Evolutionary conservation across 2,113 vertebrate genomes (phyloP), one percentile per base, ranked within the genome.

Genomic region (Psilopsiagon aymara): DNA sequence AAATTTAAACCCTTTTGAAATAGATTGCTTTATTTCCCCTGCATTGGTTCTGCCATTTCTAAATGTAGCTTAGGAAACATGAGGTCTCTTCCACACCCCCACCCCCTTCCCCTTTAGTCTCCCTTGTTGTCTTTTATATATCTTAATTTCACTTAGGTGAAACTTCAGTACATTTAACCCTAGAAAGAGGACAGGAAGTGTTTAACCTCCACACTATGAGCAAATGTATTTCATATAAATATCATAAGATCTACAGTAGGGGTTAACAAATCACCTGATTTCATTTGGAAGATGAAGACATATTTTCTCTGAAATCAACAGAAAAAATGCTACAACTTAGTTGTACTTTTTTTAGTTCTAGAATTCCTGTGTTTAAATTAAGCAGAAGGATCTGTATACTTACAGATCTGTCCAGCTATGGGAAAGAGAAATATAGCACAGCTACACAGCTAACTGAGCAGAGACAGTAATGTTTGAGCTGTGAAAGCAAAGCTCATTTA

Each of bases 401-500:
- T 44, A 25, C 15, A 31, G 66, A 53, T 69, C 53, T 64, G 28
- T 24, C 68, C 71, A 23, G 64, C n/a, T 59, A 33, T 29, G 17
- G 39, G 17, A 93, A 88, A 69, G 57, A 96, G 79, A 92, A 94
- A 94, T 46, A 24, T 35, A 93, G 52, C 27, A 90, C 82, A 92
- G 88, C 90, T 95, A 75, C 31, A 78, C 74, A 96, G 87, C 73
- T 71, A 83, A 2, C 47, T 84, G 79, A 92, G 88, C 93, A 92
- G 37, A 28, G 71, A 88, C 83, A 95, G 90, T 94, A 95, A 96
- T 90, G 76, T 96, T 85, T 97, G 85, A 96, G 96, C 81, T 96
- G 68, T 68, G 94, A 91, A 94, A 94, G 92, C 95, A 94, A 90
- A 84, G 85, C 96, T 97, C 97, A 97, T 97, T 98, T 98, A 97